A percentile compares a stretch with the other conserved stretches of the same genome.
phyloP scores from a whole-genome alignment of 2,113 vertebrate genomes.

The Ceyx margarethae region DNA sequence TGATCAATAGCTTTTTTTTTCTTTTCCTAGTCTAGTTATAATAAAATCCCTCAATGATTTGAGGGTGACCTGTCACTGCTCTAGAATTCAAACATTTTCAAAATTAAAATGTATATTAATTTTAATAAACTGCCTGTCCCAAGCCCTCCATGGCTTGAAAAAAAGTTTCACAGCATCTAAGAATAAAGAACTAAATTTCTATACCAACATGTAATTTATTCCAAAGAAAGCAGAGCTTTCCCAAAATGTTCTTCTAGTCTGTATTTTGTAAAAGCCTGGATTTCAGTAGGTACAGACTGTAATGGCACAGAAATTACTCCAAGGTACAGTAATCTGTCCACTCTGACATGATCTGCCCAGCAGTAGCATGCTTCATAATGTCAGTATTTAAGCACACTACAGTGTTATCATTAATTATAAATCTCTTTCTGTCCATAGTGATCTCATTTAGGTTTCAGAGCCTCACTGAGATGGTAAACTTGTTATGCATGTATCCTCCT shows the following conservation, averaged over 20 bases:
- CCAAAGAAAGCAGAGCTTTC: not conserved
- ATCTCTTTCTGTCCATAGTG: not conserved
- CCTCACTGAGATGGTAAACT: not conserved
- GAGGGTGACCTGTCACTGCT: not conserved
- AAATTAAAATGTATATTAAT: not conserved
- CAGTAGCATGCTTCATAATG: not conserved
- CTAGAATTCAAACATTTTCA: not conserved
- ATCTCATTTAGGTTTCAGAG: not conserved
- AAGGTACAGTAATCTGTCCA: not conserved
- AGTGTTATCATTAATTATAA: not conserved
- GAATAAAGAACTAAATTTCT: not conserved
- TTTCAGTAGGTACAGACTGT: not conserved
- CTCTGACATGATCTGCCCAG: not conserved
- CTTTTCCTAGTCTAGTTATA: not conserved
- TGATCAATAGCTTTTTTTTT: not conserved
- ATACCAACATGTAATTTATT: not conserved
- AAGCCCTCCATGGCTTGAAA: not conserved
- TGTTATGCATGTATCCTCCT: not conserved
- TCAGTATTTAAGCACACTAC: not conserved
- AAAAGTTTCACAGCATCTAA: not conserved
- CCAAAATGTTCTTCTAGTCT: not conserved
- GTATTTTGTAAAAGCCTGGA: not conserved
- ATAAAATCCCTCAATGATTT: not conserved
- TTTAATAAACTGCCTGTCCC: not conserved
- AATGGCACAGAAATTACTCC: not conserved